Evolutionary conservation across 2,113 vertebrate species (phyloP).

Genomic region (Apistogramma diplotaenia): DNA sequence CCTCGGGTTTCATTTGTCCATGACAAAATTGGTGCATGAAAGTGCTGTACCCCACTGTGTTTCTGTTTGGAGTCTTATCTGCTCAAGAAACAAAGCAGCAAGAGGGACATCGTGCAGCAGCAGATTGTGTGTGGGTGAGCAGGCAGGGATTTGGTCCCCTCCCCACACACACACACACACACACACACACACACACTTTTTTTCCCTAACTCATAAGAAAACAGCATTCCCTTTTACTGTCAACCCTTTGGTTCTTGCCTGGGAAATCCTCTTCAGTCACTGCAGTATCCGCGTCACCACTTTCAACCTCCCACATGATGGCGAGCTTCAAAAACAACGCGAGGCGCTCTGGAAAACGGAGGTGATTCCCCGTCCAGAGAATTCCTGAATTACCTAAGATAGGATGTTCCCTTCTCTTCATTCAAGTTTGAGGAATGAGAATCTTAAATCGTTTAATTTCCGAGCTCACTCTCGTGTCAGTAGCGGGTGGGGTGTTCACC

Average conservation of each 20-base stretch:
- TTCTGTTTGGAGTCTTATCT: slow-evolving; percentile 9
- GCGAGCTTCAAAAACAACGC: slow-evolving; percentile 27
- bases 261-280: slow-evolving; percentile 62
- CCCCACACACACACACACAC: no score
- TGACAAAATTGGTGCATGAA: slow-evolving; percentile 23
- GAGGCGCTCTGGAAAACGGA: slow-evolving; percentile 2
- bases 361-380: slow-evolving; percentile 31
- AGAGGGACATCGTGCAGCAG: slow-evolving; percentile 11
- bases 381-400: neutral
- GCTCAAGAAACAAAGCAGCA: slow-evolving; percentile 17
- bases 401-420: neutral
- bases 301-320: slow-evolving; percentile 60
- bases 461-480: slow-evolving; percentile 14
- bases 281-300: slow-evolving; percentile 52
- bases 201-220: slow-evolving; percentile 19
- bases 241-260: slow-evolving; percentile 19
- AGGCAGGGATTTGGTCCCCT: slow-evolving; percentile 18
- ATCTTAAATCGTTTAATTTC: neutral
- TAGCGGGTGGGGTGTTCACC: slow-evolving; percentile 18
- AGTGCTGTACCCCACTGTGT: slow-evolving; percentile 1
- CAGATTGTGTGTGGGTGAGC: slow-evolving; percentile 50
- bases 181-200: no score
- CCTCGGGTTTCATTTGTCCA: neutral
- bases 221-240: slow-evolving; percentile 35
- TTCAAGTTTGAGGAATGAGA: neutral